phyloP scores from a whole-genome alignment of 2,797 vertebrate genomes.

The Sebastiscus tertius region DNA sequence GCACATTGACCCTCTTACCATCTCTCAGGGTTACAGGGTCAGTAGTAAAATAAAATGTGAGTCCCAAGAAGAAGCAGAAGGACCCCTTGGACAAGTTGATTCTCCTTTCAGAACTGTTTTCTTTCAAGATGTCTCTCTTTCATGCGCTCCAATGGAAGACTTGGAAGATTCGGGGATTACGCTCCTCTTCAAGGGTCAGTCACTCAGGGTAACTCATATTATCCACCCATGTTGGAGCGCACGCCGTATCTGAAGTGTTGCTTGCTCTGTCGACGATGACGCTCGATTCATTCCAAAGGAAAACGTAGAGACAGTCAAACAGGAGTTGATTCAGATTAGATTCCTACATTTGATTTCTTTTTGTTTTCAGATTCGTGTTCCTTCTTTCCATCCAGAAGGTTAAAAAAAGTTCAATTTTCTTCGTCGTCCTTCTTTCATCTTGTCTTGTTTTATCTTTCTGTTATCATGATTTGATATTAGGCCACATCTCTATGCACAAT shows the following conservation, averaged over 20 bases:
- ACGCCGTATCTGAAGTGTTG: background rate
- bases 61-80: slow-evolving; percentile 1
- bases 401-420: background rate
- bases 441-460: slow-evolving; percentile 13
- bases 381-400: slow-evolving; percentile 15
- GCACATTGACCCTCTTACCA: background rate
- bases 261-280: background rate
- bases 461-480: slow-evolving; percentile 26
- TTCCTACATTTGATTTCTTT: background rate
- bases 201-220: slow-evolving; percentile 15
- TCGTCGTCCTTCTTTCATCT: slow-evolving; percentile 6
- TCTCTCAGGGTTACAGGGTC: slow-evolving; percentile 8
- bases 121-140: background rate
- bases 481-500: slow-evolving; percentile 25
- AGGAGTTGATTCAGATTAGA: background rate
- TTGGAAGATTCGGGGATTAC: background rate
- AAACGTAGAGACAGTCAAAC: background rate
- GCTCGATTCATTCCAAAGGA: slow-evolving; percentile 11
- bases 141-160: slow-evolving; percentile 12
- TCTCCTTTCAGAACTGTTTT: slow-evolving; percentile 14
- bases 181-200: slow-evolving; percentile 26
- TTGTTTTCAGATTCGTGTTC: background rate
- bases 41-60: background rate
- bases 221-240: slow-evolving; percentile 1
- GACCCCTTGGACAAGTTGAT: slow-evolving; percentile 39